A percentile compares a stretch with the other conserved stretches of the same genome.
Evolutionary conservation across 1,140 invertebrate species (phyloP).

Genomic region (Galleria mellonella): DNA sequence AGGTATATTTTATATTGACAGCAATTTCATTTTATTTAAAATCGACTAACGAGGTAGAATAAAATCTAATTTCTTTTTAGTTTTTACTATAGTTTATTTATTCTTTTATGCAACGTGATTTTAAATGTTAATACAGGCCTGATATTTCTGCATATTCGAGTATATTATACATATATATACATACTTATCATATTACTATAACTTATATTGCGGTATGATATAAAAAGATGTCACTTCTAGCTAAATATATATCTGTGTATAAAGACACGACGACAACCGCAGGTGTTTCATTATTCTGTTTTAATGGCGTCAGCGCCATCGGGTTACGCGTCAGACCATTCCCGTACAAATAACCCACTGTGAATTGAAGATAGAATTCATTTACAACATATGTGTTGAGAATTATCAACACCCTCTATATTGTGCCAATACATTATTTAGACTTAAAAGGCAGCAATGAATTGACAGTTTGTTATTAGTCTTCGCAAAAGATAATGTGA

Average conservation of each 20-base stretch:
- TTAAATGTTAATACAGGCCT: too few species aligned
- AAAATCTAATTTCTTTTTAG: too few species aligned
- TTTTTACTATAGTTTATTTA: too few species aligned
- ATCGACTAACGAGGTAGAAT: too few species aligned
- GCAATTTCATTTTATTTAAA: too few species aligned
- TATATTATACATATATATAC: too few species aligned
- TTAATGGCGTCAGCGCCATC: constrained; percentile 55
- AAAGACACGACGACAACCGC: constrained; percentile 47
- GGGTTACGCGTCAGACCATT: constrained; percentile 33
- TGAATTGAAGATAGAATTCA: constrained; percentile 10
- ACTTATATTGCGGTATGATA: background rate
- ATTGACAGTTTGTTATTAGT: background rate
- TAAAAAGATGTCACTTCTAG: constrained; percentile 19
- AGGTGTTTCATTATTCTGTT: constrained; percentile 67
- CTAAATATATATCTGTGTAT: constrained; percentile 15
- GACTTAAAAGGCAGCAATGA: background rate
- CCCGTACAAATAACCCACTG: constrained; percentile 7
- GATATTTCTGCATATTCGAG: too few species aligned
- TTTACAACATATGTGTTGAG: background rate
- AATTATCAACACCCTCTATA: background rate
- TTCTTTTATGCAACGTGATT: too few species aligned
- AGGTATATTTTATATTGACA: too few species aligned
- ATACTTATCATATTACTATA: too few species aligned
- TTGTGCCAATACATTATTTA: background rate
- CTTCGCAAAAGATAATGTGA: background rate